Evolutionary conservation across 2,113 vertebrate genomes (phyloP).

Genomic region (Ondatra zibethicus): DNA sequence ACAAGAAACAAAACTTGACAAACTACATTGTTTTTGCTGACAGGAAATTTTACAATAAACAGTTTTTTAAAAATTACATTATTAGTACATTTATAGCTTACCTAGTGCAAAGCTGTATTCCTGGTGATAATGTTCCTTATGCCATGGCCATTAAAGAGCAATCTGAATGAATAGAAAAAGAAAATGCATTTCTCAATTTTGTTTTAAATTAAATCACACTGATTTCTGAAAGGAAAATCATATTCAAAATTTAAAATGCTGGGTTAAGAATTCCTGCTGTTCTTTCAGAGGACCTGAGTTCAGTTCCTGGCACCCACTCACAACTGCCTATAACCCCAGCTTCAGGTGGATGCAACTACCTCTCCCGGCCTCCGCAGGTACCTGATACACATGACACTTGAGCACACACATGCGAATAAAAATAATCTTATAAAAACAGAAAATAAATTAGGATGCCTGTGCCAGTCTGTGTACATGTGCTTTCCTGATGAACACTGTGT

Average conservation of each 20-base stretch:
- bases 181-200: constrained; percentile 46
- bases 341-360: neutral
- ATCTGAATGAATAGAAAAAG: constrained; percentile 3
- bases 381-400: neutral
- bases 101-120: constrained; percentile 39
- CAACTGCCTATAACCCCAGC: neutral
- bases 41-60: neutral
- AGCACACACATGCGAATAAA: neutral
- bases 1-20: neutral
- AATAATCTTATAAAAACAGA: neutral
- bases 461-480: neutral
- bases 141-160: constrained; percentile 60
- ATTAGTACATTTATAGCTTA: constrained; percentile 53
- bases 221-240: constrained; percentile 65
- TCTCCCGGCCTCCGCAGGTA: neutral
- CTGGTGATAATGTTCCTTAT: constrained; percentile 55
- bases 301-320: neutral
- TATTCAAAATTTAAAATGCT: constrained; percentile 17
- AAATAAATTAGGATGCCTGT: neutral
- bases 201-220: constrained; percentile 60
- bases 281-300: neutral
- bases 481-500: neutral
- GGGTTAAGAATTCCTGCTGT: neutral
- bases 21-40: neutral
- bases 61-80: neutral